Evolutionary conservation across 53 echinoderm and acorn worm species (phyloP).

Genomic region (Henricia sp.): DNA sequence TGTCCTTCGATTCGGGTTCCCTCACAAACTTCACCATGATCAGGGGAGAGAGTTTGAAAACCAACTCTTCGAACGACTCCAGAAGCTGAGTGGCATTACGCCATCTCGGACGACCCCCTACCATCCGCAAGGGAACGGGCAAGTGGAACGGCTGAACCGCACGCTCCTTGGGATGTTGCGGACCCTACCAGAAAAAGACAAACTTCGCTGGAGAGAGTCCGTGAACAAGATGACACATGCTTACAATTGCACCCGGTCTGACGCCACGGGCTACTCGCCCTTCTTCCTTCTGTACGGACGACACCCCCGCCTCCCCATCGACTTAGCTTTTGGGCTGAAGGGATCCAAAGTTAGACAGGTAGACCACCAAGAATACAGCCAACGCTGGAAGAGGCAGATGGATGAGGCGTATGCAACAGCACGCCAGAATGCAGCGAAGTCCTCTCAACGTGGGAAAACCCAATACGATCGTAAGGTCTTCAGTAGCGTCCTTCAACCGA

Average conservation of each 20-base stretch:
- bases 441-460: neutral
- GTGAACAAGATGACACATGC: constrained; percentile 31
- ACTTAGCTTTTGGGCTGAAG: no score
- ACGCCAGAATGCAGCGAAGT: neutral
- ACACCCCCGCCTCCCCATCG: constrained; percentile 4
- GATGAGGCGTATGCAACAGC: constrained; percentile 14
- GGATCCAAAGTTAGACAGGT: no score
- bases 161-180: constrained; percentile 63
- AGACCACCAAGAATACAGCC: constrained; percentile 19
- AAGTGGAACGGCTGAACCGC: no score
- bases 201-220: constrained; percentile 48
- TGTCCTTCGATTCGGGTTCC: constrained; percentile 29
- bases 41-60: constrained; percentile 66
- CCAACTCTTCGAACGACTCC: constrained; percentile 61
- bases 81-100: constrained; percentile 68
- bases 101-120: no score
- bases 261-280: constrained; percentile 28
- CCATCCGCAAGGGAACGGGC: no score
- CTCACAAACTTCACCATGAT: constrained; percentile 38
- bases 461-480: neutral
- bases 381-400: constrained; percentile 17
- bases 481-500: neutral
- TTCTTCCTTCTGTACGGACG: constrained; percentile 1
- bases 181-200: no score
- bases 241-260: no score